Base-by-base conservation (phyloP, 1,140 invertebrate genomes). In the Idris sp. region DNA sequence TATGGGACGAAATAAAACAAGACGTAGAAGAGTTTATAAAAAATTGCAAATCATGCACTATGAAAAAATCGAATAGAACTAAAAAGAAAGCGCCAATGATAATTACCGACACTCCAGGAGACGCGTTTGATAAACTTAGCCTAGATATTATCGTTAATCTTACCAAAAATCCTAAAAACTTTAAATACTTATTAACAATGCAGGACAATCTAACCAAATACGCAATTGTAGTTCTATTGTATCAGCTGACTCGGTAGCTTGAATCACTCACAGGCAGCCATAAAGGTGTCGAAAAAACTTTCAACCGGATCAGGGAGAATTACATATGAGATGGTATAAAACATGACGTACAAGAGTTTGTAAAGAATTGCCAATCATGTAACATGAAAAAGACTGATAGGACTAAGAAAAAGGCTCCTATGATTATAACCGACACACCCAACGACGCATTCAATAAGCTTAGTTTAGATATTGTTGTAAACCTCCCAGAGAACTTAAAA, bases 101-200 rank as follows among this genome's bases (percentile, higher is more conserved):
- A 8, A 38, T 38, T 18, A 18, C 35, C 0, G 35, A 38, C 15
- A 38, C 35, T 0, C 15, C 35, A 6, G 9, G 14, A 4, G 26
- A 28, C 7, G 7, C 1, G 7, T 28, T 4, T 16, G 6, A n/a
- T n/a, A n/a, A n/a, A n/a, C n/a, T n/a, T n/a, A 15, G 46, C 0
- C 11, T 46, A 4, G 43, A 46, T 10, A 30, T 31, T 0, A 15
- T 46, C 1, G 43, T 25, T 4, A 11, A 25, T n/a, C 13, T 46
- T 2, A 13, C 43, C 0, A 26, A 16, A 30, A 30, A 13, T 0
- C 0, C 2, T 0, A 9, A 30, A 1, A 1, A 10, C 1, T 30
- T 16, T 18, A 46, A 31, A 31, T 46, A 46, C 9, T 30, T 46
- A 5, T 5, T 46, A 1, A 46, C 43, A n/a, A n/a, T n/a, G n/a